Base-by-base conservation (phyloP, 2,113 vertebrate species). In the Sisor rabdophorus region DNA sequence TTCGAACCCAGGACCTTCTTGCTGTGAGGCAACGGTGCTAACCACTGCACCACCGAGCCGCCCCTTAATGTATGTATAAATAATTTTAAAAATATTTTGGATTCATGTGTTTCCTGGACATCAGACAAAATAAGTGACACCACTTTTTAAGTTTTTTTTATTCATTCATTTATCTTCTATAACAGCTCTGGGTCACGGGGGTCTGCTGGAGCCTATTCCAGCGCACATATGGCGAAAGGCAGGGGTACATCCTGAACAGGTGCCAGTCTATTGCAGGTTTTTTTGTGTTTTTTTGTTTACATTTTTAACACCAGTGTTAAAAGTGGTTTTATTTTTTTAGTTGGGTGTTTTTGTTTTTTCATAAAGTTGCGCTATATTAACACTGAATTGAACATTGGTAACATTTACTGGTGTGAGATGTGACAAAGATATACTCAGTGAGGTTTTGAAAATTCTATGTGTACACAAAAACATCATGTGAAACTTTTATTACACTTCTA, bases 351-450 rank as follows among this genome's bases (percentile, higher is more conserved):
- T n/a, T n/a, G n/a, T 36, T 36, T 36, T 36, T 67, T 52, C 32
- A n/a, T 32, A 13, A 0, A 2, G 50, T 26, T 65, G 50, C 16
- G 1, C 22, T 26, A 50, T 20, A 65, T 65, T 44, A 56, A 28
- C 32, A 50, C 61, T 28, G 11, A 76, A 76, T 55, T 64, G 22
- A 55, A 67, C 50, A 7, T 65, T 36, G 15, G 61, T 24, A 11
- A 40, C 55, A 47, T 22, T 16, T 30, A 32, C n/a, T 48, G 63
- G 30, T 50, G 44, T 74, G 44, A 69, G 44, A 20, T 59, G 16
- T 11, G 76, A 71, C 30, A 19, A 30, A 72, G 69, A 55, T 67
- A 73, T 50, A 30, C 24, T 50, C 44, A 59, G 53, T 68, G 64
- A 26, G 26, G 44, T 48, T 40, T 48, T n/a, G 30, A 32, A 3